phyloP scores from a whole-genome alignment of 2,888 invertebrate species.

The Sarcophaga caerulescens region DNA sequence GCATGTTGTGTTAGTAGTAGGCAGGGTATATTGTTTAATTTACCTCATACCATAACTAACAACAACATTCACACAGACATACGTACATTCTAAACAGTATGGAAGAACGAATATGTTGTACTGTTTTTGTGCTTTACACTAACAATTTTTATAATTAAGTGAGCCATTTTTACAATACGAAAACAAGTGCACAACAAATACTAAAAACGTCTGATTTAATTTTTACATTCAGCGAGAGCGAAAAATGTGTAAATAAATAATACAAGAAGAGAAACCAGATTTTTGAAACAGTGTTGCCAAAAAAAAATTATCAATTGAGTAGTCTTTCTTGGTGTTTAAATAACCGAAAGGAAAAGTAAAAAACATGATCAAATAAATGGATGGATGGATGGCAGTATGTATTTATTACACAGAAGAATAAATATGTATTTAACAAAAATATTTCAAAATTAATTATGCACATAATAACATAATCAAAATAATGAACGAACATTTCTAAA shows the following conservation, averaged over 20 bases:
- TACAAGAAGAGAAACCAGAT: conserved; percentile 2
- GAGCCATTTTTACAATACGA: neutral
- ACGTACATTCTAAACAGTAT: conserved; percentile 16
- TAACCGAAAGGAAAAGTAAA: too few relatives aligned
- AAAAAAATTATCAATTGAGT: too few relatives aligned
- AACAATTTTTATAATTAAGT: neutral
- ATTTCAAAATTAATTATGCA: too few relatives aligned
- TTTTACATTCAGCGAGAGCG: neutral
- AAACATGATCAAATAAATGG: too few relatives aligned
- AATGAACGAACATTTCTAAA: too few relatives aligned
- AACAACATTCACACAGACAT: neutral
- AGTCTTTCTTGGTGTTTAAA: too few relatives aligned
- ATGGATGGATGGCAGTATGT: too few relatives aligned
- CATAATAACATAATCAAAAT: too few relatives aligned
- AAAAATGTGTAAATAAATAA: neutral
- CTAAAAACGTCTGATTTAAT: neutral
- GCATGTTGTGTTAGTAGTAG: too few relatives aligned
- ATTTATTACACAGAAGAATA: too few relatives aligned
- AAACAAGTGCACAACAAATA: conserved; percentile 12
- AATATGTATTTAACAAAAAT: too few relatives aligned
- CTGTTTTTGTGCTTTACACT: neutral
- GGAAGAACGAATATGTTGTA: neutral
- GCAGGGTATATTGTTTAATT: too few relatives aligned
- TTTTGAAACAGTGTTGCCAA: neutral
- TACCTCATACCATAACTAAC: neutral